Evolutionary conservation across 2,113 vertebrate species (phyloP).

Genomic region (Gambusia holbrooki): DNA sequence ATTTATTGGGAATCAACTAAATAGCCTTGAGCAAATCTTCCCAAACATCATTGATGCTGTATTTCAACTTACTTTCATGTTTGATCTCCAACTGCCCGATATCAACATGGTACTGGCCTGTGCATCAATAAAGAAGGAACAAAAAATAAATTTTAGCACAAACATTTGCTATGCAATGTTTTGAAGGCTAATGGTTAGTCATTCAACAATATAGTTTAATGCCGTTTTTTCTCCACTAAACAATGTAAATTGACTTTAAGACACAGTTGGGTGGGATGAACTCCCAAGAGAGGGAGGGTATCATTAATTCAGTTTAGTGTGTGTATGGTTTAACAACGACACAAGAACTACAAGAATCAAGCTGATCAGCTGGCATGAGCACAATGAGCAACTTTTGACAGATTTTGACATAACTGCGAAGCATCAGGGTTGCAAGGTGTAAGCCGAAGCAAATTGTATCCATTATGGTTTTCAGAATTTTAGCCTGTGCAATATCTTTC

Average conservation of each 20-base stretch:
- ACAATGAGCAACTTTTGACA: background rate
- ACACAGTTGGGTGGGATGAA: too few relatives aligned
- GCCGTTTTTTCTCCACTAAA: too few relatives aligned
- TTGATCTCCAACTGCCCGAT: conserved; percentile 63
- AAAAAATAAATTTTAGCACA: background rate
- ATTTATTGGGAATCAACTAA: background rate
- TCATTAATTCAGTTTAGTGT: too few relatives aligned
- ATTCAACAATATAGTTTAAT: background rate
- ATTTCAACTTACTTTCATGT: conserved; percentile 62
- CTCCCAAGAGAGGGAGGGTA: background rate
- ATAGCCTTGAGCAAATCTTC: background rate
- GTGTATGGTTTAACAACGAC: too few relatives aligned
- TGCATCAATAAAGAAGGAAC: background rate
- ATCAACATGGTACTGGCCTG: conserved; percentile 66
- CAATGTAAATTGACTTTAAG: too few relatives aligned
- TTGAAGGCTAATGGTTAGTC: background rate
- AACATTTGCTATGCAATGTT: background rate
- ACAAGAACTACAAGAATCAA: too few relatives aligned
- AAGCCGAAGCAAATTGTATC: too few relatives aligned
- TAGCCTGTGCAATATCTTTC: too few relatives aligned
- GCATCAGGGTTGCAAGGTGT: too few relatives aligned
- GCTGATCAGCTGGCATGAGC: background rate
- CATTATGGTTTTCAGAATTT: too few relatives aligned
- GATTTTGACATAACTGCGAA: too few relatives aligned
- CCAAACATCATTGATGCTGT: background rate